Evolutionary conservation across 2,888 invertebrate genomes (phyloP).

Genomic region (Lithophane leautieri): DNA sequence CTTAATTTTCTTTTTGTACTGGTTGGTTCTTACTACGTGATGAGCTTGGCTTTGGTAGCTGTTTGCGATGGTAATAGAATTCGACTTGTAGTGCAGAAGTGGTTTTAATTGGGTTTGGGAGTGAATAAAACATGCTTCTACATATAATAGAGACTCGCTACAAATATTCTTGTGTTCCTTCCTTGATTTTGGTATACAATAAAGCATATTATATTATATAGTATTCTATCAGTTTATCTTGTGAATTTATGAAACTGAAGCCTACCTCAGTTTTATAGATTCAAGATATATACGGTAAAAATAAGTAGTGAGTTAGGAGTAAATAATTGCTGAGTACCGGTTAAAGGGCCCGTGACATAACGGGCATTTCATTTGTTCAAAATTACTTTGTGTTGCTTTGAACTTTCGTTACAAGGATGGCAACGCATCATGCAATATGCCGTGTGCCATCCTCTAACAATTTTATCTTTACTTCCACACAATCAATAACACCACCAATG

Average conservation of each 20-base stretch:
- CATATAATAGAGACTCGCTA: not conserved
- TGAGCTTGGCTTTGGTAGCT: slow-evolving; percentile 28
- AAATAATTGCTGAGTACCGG: not conserved
- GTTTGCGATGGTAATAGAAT: slow-evolving; percentile 37
- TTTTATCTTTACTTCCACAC: not conserved
- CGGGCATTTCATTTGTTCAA: no score
- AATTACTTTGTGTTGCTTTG: not conserved
- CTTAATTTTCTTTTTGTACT: slow-evolving; percentile 56
- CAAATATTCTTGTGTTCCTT: not conserved
- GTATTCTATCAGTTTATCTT: not conserved
- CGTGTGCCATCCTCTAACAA: not conserved
- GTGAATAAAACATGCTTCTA: not conserved
- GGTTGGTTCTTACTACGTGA: slow-evolving; percentile 50
- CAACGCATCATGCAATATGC: not conserved
- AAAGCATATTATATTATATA: not conserved
- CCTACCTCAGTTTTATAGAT: no score
- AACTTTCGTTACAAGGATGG: not conserved
- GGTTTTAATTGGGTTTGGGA: slow-evolving; percentile 4
- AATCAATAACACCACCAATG: not conserved
- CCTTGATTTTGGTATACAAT: not conserved
- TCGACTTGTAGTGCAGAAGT: slow-evolving; percentile 16
- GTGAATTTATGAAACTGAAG: not conserved
- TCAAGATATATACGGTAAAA: no score
- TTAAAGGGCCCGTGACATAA: no score
- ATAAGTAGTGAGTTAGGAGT: no score